Conservation (phyloP, 1,140 invertebrate species). For the Cylas formicarius region DNA sequence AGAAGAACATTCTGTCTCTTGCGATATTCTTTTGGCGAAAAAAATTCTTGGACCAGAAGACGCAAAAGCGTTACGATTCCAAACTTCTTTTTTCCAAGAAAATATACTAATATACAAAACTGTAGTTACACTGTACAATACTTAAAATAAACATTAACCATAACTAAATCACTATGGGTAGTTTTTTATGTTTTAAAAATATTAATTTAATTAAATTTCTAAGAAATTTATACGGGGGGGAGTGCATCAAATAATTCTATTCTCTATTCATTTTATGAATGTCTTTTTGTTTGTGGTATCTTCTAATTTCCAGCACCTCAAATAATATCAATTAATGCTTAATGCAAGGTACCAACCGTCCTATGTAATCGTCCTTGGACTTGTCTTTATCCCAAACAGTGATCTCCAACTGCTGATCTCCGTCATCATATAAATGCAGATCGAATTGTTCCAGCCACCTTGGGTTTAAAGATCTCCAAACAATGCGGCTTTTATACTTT, state of each 20-base stretch:
- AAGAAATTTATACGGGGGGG: no score
- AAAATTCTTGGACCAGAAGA: slow-evolving; percentile 6
- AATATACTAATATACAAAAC: no score
- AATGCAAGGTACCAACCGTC: slow-evolving; percentile 49
- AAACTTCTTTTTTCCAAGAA: slow-evolving; percentile 3
- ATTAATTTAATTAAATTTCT: no score
- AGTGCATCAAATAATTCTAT: no score
- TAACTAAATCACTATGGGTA: no score
- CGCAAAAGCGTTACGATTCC: background rate
- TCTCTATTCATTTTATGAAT: no score
- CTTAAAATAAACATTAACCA: no score
- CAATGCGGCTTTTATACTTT: slow-evolving; percentile 96
- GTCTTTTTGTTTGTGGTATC: no score
- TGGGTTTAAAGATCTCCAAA: slow-evolving; percentile 74
- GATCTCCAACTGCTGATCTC: slow-evolving; percentile 79
- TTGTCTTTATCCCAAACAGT: slow-evolving; percentile 85
- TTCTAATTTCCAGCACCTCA: background rate
- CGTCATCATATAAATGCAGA: slow-evolving; percentile 88
- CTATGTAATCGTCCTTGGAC: slow-evolving; percentile 80
- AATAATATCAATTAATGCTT: background rate
- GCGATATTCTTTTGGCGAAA: no score
- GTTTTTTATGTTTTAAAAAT: no score
- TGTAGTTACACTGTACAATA: no score
- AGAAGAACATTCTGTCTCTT: no score
- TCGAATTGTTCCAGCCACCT: slow-evolving; percentile 97